phyloP scores from a whole-genome alignment of 2,113 vertebrate genomes.

The Callospermophilus lateralis region DNA sequence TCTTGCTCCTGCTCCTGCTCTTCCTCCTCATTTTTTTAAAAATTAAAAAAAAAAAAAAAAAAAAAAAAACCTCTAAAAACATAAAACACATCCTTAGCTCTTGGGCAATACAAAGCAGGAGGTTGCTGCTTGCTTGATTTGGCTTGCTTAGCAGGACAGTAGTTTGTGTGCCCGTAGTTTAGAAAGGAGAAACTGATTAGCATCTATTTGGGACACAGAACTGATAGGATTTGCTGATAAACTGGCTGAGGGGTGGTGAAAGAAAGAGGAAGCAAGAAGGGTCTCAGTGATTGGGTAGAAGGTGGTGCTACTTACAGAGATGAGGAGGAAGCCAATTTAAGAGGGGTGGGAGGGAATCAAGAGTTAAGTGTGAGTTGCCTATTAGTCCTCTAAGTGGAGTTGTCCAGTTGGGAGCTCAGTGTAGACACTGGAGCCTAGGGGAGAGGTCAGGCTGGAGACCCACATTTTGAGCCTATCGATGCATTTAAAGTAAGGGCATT shows the following conservation, averaged over 20 bases:
- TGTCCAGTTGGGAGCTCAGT: background rate
- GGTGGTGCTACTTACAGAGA: conserved; percentile 56
- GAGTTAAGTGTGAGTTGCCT: conserved; percentile 56
- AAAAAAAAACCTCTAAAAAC: conserved; percentile 50
- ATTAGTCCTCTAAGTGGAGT: conserved; percentile 60
- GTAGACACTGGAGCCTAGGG: background rate
- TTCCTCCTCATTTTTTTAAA: background rate
- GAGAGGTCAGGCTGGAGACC: conserved; percentile 1
- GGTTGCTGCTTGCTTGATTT: background rate
- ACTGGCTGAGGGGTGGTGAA: background rate
- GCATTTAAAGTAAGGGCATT: background rate
- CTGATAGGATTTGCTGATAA: conserved; percentile 37
- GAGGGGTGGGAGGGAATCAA: conserved; percentile 22
- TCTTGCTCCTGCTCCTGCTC: background rate
- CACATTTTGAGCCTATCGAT: background rate
- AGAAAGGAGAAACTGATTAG: conserved; percentile 52
- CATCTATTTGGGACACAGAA: conserved; percentile 62
- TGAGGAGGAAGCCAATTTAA: conserved; percentile 52
- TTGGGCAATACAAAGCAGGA: conserved; percentile 16
- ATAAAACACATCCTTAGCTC: conserved; percentile 52
- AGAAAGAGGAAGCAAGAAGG: conserved; percentile 67
- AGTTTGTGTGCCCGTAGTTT: background rate
- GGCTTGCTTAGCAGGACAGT: background rate
- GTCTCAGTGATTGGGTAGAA: conserved; percentile 60
- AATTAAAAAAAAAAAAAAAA: no score